Evolutionary conservation across 23 tunicate species (phyloP).

Genomic region (Trididemnum nubilum): DNA sequence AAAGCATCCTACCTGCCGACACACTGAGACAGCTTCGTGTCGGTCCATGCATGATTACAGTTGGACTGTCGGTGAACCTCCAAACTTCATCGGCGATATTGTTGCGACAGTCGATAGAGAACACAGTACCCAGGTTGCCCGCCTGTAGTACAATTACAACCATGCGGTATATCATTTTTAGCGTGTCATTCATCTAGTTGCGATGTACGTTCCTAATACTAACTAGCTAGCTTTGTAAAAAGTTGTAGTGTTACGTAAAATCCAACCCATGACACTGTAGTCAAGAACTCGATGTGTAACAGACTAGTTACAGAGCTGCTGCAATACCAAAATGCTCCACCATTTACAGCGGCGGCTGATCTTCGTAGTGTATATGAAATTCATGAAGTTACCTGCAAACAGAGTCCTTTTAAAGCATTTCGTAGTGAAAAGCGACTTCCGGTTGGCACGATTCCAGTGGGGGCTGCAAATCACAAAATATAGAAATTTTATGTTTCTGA

Average conservation of each 20-base stretch:
- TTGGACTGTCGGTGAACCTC: conserved; percentile 70
- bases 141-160: conserved; percentile 24
- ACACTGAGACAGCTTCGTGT: conserved; percentile 58
- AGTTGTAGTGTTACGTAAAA: too few species aligned
- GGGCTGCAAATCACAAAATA: conserved; percentile 25
- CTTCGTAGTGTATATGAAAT: too few species aligned
- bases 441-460: conserved; percentile 34
- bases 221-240: too few species aligned
- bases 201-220: too few species aligned
- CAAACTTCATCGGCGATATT: conserved; percentile 50
- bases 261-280: too few species aligned
- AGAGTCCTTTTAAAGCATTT: conserved; percentile 28
- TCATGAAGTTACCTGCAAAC: conserved; percentile 51
- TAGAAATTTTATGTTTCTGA: too few species aligned
- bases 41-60: conserved; percentile 50
- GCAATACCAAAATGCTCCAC: too few species aligned
- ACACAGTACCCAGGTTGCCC: conserved; percentile 54
- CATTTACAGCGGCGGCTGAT: too few species aligned
- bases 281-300: too few species aligned
- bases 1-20: conserved; percentile 30
- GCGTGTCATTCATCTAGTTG: too few species aligned
- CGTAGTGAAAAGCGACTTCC: conserved; percentile 64
- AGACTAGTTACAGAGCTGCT: too few species aligned
- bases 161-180: too few species aligned
- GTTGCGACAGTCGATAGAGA: conserved; percentile 39